These are phyloP conservation scores for Choristoneura rosaceana DNA, from an alignment of 2,888 invertebrate genomes.

Conservation along the genomic window DNA sequence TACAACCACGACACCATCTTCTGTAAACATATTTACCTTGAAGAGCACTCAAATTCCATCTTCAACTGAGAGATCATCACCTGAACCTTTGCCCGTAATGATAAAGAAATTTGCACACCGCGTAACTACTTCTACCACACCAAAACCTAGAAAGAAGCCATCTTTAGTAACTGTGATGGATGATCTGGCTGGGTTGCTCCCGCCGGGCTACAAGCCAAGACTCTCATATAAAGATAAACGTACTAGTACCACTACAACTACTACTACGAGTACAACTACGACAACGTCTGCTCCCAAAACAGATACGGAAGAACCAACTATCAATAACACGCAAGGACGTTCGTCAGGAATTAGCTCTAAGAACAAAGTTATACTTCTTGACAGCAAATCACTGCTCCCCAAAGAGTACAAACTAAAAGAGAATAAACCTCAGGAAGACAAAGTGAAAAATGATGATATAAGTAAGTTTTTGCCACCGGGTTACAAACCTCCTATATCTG, in stretches of 20 bases:
- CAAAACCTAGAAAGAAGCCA: constrained; percentile 76
- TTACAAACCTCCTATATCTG: constrained; percentile 81
- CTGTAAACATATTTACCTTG: constrained; percentile 79
- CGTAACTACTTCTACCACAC: constrained; percentile 73
- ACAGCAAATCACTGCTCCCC: constrained; percentile 82
- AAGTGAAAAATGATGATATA: constrained; percentile 82
- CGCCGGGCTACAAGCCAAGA: constrained; percentile 87
- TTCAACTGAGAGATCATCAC: constrained; percentile 83
- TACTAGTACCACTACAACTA: constrained; percentile 78
- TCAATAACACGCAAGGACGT: constrained; percentile 77
- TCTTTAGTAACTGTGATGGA: constrained; percentile 84
- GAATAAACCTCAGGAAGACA: constrained; percentile 69
- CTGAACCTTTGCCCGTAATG: constrained; percentile 85
- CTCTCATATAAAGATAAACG: constrained; percentile 83
- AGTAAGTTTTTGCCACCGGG: constrained; percentile 88
- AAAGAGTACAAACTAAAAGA: constrained; percentile 83
- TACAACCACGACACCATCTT: constrained; percentile 62
- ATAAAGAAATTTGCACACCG: constrained; percentile 88
- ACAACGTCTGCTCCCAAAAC: constrained; percentile 47
- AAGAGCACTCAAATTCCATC: constrained; percentile 80
- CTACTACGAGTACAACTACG: constrained; percentile 66
- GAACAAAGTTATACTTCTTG: constrained; percentile 85
- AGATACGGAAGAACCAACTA: constrained; percentile 57
- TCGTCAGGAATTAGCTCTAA: constrained; percentile 84
- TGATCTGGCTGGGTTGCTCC: constrained; percentile 86